Conservation (phyloP, 2,113 vertebrate genomes). For the Ailurus styani region DNA sequence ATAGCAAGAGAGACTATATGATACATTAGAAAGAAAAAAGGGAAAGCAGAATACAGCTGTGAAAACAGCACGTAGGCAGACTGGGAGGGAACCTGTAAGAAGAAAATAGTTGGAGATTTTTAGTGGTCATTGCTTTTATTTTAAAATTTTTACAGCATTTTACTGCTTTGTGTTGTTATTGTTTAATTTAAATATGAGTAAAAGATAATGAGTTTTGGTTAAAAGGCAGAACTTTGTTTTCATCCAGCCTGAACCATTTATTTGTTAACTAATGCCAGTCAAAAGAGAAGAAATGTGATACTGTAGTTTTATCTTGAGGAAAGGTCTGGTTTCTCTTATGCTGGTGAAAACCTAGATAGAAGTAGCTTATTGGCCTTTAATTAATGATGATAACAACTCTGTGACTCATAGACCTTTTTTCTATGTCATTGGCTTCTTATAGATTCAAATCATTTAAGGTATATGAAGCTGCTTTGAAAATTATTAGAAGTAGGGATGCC, state of each 20-base stretch:
- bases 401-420: neutral
- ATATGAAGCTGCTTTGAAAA: neutral
- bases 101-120: neutral
- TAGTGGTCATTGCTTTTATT: neutral
- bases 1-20: neutral
- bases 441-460: neutral
- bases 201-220: neutral
- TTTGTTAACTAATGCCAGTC: neutral
- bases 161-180: neutral
- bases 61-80: neutral
- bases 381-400: neutral
- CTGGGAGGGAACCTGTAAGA: neutral
- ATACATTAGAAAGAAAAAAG: neutral
- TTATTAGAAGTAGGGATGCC: neutral
- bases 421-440: neutral
- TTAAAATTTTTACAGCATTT: neutral
- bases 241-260: neutral
- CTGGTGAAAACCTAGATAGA: neutral
- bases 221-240: constrained; percentile 22
- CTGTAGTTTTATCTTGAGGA: neutral
- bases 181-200: neutral
- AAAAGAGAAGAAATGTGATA: constrained; percentile 14
- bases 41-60: neutral
- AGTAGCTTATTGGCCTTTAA: neutral
- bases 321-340: neutral